These are phyloP conservation scores for Sitodiplosis mosellana DNA, from an alignment of 1,140 invertebrate genomes.

Conservation along the genomic window DNA sequence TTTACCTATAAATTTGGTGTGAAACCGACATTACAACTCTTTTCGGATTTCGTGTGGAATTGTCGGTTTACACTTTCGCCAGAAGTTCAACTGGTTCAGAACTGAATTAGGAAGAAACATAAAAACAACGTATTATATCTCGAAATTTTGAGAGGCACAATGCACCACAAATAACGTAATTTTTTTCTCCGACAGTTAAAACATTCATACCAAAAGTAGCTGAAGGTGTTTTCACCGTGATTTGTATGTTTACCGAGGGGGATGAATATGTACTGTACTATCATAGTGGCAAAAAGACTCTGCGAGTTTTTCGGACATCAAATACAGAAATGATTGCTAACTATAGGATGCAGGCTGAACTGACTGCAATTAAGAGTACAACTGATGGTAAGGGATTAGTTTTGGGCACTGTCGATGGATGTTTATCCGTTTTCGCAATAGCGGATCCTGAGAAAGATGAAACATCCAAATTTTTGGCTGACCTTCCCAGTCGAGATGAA, in stretches of 20 bases:
- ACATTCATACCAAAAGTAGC: slow-evolving; percentile 83
- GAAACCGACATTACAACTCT: no score
- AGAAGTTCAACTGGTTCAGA: no score
- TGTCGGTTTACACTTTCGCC: no score
- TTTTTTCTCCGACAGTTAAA: no score
- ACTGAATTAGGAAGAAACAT: no score
- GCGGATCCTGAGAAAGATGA: slow-evolving; percentile 56
- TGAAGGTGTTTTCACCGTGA: slow-evolving; percentile 92
- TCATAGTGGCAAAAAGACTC: slow-evolving; percentile 77
- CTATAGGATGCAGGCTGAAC: slow-evolving; percentile 79
- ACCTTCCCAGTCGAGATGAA: slow-evolving; percentile 51
- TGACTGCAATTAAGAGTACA: slow-evolving; percentile 68
- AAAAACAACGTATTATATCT: no score
- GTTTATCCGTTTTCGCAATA: slow-evolving; percentile 78
- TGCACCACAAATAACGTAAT: no score
- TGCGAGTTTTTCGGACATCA: slow-evolving; percentile 71
- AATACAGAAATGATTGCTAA: slow-evolving; percentile 85
- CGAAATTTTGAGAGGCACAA: no score
- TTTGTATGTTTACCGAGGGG: slow-evolving; percentile 82
- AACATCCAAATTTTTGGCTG: slow-evolving; percentile 42
- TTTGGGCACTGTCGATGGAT: slow-evolving; percentile 83
- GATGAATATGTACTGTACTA: slow-evolving; percentile 95
- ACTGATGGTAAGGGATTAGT: slow-evolving; percentile 64
- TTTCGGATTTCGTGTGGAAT: no score
- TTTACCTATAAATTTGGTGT: no score